phyloP scores from a whole-genome alignment of 2,113 vertebrate species.

The Anhinga anhinga region DNA sequence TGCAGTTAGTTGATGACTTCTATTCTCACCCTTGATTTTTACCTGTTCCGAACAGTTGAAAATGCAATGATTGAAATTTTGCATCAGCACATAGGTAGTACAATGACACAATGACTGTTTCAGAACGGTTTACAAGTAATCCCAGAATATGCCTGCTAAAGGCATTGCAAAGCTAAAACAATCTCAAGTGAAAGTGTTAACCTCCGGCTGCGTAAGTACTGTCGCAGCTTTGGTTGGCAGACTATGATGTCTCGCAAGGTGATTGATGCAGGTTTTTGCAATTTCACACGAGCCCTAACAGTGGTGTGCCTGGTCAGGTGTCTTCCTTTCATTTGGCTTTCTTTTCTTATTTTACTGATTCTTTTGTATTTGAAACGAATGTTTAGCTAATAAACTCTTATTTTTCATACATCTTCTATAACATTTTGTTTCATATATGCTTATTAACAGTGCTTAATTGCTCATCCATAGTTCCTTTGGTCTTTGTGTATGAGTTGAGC shows the following conservation, averaged over 20 bases:
- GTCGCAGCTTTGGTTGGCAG: neutral
- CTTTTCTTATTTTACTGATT: neutral
- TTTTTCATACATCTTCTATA: neutral
- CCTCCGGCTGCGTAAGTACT: neutral
- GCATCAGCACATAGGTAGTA: neutral
- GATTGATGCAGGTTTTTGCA: neutral
- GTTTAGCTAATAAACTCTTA: neutral
- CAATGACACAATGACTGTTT: neutral
- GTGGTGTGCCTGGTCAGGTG: neutral
- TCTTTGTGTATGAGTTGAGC: neutral
- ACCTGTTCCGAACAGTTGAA: neutral
- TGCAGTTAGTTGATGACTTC: neutral
- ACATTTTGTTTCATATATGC: neutral
- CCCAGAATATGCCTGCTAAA: neutral
- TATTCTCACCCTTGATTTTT: neutral
- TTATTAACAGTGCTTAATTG: constrained; percentile 16
- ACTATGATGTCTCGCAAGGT: neutral
- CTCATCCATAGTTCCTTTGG: neutral
- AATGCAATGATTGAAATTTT: neutral
- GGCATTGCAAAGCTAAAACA: neutral
- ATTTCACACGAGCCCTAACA: neutral
- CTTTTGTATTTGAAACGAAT: neutral
- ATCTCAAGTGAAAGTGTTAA: neutral
- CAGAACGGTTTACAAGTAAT: neutral
- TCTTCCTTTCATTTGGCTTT: neutral